phyloP scores from a whole-genome alignment of 2,797 vertebrate genomes.

The Pelobates cultripes region DNA sequence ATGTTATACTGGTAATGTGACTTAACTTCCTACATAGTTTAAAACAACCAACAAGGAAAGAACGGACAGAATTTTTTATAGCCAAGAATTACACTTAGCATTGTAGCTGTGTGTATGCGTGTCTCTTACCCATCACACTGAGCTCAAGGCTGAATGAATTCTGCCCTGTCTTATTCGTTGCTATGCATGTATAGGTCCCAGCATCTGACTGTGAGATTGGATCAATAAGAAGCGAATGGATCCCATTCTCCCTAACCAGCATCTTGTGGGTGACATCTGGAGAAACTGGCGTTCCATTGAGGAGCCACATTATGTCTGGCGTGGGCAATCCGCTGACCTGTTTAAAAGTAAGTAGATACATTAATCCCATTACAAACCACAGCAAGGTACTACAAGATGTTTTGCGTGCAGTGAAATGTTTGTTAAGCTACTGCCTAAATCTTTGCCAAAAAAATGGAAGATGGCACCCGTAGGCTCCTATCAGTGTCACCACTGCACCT shows the following conservation, averaged over 20 bases:
- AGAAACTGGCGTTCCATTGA: constrained; percentile 87
- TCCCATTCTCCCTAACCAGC: constrained; percentile 90
- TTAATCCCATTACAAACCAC: no score
- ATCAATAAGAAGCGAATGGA: constrained; percentile 94
- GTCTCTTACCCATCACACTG: constrained; percentile 87
- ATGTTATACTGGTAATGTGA: no score
- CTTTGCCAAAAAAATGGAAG: no score
- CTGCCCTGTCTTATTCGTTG: constrained; percentile 93
- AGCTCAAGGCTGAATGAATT: constrained; percentile 91
- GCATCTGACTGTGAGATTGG: constrained; percentile 84
- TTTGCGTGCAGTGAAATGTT: no score
- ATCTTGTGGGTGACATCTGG: constrained; percentile 88
- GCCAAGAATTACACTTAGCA: neutral
- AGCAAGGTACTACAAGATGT: no score
- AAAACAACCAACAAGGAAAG: no score
- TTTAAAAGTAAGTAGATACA: neutral
- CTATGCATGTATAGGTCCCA: constrained; percentile 91
- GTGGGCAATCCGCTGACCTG: constrained; percentile 94
- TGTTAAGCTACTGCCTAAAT: no score
- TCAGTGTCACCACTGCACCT: no score
- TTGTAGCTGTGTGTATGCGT: no score
- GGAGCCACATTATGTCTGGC: constrained; percentile 92
- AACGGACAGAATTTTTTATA: neutral
- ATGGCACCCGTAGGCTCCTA: no score
- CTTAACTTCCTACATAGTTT: no score